Evolutionary conservation across 2,797 vertebrate genomes (phyloP).

Genomic region (Oreortyx pictus): DNA sequence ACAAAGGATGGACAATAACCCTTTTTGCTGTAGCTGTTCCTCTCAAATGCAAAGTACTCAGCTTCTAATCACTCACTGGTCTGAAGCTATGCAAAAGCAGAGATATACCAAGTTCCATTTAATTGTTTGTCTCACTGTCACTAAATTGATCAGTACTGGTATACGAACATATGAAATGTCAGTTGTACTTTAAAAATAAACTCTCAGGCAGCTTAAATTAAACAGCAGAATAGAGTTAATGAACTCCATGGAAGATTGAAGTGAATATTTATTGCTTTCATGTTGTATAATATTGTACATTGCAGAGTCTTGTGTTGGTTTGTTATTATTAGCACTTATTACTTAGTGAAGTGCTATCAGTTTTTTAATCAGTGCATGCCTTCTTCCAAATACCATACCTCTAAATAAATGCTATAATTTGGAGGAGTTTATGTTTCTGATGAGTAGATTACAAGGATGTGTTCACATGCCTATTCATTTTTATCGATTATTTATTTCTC

Average conservation of each 20-base stretch:
- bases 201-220: not conserved
- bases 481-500: not conserved
- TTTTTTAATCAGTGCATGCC: not conserved
- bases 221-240: not conserved
- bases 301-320: not conserved
- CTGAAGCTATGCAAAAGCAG: not conserved
- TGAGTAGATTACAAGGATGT: not conserved
- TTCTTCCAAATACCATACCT: not conserved
- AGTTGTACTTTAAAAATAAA: not conserved
- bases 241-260: not conserved
- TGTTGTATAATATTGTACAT: not conserved
- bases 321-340: not conserved
- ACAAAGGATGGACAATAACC: not conserved
- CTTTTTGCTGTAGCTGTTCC: not conserved
- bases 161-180: not conserved
- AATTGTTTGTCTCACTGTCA: not conserved
- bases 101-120: not conserved
- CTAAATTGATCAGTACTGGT: not conserved
- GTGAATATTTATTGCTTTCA: not conserved
- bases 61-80: not conserved
- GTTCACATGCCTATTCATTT: not conserved
- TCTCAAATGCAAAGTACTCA: not conserved
- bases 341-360: not conserved
- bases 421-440: not conserved
- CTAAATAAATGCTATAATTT: not conserved